Conservation (phyloP, 2,888 invertebrate genomes). For the Salticus scenicus region DNA sequence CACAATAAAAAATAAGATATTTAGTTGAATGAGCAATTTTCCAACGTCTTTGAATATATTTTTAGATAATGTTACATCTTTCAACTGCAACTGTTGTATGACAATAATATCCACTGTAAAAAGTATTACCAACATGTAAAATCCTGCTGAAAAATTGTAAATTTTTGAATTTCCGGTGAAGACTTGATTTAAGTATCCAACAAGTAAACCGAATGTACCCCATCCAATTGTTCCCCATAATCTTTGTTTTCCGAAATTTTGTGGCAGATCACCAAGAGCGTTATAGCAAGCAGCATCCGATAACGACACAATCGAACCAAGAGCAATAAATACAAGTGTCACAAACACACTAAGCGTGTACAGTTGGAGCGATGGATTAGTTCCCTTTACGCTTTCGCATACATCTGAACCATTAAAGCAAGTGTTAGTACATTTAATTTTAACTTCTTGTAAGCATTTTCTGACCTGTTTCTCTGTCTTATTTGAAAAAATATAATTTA, state of each 20-base stretch:
- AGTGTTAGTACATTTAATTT: not conserved
- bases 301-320: slow-evolving; percentile 90
- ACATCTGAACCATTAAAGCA: not conserved
- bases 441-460: not conserved
- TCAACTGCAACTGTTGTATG: slow-evolving; percentile 37
- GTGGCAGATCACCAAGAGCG: slow-evolving; percentile 84
- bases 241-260: slow-evolving; percentile 88
- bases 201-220: slow-evolving; percentile 85
- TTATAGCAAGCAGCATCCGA: slow-evolving; percentile 93
- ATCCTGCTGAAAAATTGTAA: slow-evolving; percentile 58
- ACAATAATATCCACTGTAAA: slow-evolving; percentile 33
- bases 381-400: not conserved
- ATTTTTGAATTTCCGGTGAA: slow-evolving; percentile 33
- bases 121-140: slow-evolving; percentile 47
- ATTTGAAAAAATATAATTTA: too few species aligned
- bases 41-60: slow-evolving; percentile 63
- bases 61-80: slow-evolving; percentile 37
- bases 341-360: slow-evolving; percentile 86
- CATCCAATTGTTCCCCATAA: slow-evolving; percentile 92
- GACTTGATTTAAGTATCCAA: slow-evolving; percentile 86
- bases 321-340: slow-evolving; percentile 86
- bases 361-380: slow-evolving; percentile 78
- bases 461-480: too few species aligned
- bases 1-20: slow-evolving; percentile 41
- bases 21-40: slow-evolving; percentile 11